Base-by-base conservation (phyloP, 2,888 invertebrate genomes). In the Hermaeophaga mercurialis region DNA sequence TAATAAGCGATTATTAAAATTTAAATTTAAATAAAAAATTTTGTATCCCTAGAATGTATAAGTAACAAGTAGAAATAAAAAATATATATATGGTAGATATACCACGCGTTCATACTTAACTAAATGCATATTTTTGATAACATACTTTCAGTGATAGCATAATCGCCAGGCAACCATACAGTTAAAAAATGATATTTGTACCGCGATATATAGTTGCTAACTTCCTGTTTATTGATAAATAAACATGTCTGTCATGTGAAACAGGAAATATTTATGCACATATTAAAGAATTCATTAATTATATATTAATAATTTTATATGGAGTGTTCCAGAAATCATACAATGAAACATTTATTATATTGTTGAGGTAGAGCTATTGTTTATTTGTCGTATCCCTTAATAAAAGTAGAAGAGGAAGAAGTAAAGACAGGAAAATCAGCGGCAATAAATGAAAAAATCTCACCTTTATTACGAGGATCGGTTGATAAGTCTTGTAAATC, bases 161-260 rank as follows among this genome's bases (percentile, higher is more conserved):
- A 47, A 47, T 47, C 47, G 36, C 22, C 24, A 34, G 24, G 22
- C 47, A 17, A 47, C 36, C 47, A 47, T 47, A 11, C 17, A 36
- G 26, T 36, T 43, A 34, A 48, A 49, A 39, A 39, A 44, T n/a
- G 44, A 44, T 45, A 46, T 46, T n/a, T 56, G 28, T 26, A 56
- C 41, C 33, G 50, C 39, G 44, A 55, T 49, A 55, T 36, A 18
- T 36, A 36, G 55, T 43, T 54, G 43, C n/a, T 43, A 18, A 26
- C 28, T 56, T 56, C 50, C 56, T 56, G 56, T 56, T 50, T 56
- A 56, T 50, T 56, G 56, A 56, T 56, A 56, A 56, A 50, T 50
- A 46, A 36, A 36, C 22, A 50, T 56, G 49, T 56, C 56, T 56
- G 43, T 28, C 33, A 39, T 50, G 50, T 46, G 50, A 46, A 46